Conservation (phyloP, 2,888 invertebrate species). For the Athalia rosae region DNA sequence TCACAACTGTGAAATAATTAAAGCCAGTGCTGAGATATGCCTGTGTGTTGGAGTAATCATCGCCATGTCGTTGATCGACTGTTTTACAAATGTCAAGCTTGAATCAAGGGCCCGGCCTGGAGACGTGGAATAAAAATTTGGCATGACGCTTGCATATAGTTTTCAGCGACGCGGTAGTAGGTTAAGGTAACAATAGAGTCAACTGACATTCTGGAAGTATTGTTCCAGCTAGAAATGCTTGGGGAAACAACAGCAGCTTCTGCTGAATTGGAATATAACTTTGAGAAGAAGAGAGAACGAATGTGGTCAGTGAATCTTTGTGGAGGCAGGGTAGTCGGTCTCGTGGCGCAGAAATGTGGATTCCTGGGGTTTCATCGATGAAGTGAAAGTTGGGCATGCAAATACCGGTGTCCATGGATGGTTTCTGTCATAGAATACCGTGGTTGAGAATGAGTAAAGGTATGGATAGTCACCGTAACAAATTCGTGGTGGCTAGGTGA, state of each 20-base stretch:
- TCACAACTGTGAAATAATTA: neutral
- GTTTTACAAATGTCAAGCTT: neutral
- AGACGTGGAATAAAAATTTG: neutral
- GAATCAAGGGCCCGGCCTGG: neutral
- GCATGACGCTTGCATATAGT: neutral
- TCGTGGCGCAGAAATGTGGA: neutral
- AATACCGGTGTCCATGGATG: neutral
- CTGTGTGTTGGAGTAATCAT: neutral
- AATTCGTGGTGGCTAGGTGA: conserved; percentile 40
- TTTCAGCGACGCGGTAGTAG: neutral
- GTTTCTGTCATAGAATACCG: neutral
- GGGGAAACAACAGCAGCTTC: neutral
- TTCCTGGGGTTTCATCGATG: neutral
- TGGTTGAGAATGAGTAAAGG: neutral
- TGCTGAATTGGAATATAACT: neutral
- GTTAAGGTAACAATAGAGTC: neutral
- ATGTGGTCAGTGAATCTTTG: neutral
- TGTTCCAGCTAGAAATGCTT: neutral
- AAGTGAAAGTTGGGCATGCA: neutral
- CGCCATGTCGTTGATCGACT: neutral
- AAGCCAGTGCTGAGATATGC: neutral
- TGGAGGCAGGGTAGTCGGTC: conserved; percentile 10
- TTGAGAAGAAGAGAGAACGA: neutral
- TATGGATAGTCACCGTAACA: conserved; percentile 16
- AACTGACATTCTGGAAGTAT: neutral